phyloP scores from a whole-genome alignment of 2,113 vertebrate species.

The Strigops habroptila region DNA sequence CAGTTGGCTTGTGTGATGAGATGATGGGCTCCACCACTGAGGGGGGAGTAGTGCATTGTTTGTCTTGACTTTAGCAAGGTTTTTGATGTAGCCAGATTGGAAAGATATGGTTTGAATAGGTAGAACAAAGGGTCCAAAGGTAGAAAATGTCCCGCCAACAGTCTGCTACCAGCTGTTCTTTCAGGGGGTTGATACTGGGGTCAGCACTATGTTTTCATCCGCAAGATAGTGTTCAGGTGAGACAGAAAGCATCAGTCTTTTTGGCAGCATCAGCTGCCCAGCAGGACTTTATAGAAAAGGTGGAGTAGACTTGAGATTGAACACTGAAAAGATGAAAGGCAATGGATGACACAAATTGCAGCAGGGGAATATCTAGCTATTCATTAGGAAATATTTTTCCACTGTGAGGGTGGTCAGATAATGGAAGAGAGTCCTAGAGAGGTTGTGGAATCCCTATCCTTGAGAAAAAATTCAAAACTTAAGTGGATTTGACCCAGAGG shows the following conservation, averaged over 20 bases:
- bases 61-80: neutral
- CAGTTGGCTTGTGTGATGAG: neutral
- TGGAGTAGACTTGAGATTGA: neutral
- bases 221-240: neutral
- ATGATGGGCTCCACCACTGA: neutral
- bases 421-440: neutral
- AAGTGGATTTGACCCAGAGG: neutral
- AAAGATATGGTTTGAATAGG: neutral
- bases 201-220: neutral
- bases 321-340: neutral
- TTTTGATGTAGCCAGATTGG: neutral
- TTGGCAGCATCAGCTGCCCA: neutral
- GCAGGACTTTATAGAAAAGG: neutral
- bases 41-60: neutral
- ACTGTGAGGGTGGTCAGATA: neutral
- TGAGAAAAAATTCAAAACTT: neutral
- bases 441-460: neutral
- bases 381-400: neutral
- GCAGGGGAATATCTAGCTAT: neutral
- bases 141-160: neutral
- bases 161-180: neutral
- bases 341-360: neutral
- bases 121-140: neutral
- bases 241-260: neutral
- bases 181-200: neutral